Percentiles rank a stretch among this genome's conserved stretches.
Conservation (phyloP, 2,888 invertebrate genomes). For the Lottia scabra region DNA sequence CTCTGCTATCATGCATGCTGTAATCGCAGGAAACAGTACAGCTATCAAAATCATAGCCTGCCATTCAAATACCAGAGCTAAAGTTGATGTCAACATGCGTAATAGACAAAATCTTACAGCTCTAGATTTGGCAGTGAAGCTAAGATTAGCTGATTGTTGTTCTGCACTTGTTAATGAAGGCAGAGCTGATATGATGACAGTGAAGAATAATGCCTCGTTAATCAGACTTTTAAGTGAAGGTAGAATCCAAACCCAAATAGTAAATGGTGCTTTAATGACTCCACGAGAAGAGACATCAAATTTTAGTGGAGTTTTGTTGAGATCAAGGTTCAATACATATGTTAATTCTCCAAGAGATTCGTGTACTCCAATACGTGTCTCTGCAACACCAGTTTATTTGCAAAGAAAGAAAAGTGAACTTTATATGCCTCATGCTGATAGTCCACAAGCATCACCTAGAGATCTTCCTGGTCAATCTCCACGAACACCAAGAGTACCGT, state of each 20-base stretch:
- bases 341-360: neutral
- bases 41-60: constrained; percentile 46
- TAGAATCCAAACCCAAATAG: neutral
- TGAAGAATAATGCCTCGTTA: constrained; percentile 21
- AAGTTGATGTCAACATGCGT: constrained; percentile 37
- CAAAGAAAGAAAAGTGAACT: neutral
- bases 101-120: constrained; percentile 44
- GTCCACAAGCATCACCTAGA: neutral
- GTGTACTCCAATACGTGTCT: neutral
- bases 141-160: constrained; percentile 49
- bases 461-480: neutral
- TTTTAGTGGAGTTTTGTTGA: neutral
- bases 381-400: neutral
- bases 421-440: neutral
- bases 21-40: constrained; percentile 41
- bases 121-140: constrained; percentile 47
- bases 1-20: constrained; percentile 50
- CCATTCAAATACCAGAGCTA: constrained; percentile 36
- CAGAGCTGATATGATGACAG: constrained; percentile 34
- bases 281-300: neutral
- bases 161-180: constrained; percentile 47
- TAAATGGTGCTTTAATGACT: neutral
- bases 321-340: neutral
- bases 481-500: neutral
- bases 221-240: constrained; percentile 14